A percentile compares a stretch with the other conserved stretches of the same genome.
Conservation (phyloP, 2,113 vertebrate genomes). For the Ceyx margarethae region DNA sequence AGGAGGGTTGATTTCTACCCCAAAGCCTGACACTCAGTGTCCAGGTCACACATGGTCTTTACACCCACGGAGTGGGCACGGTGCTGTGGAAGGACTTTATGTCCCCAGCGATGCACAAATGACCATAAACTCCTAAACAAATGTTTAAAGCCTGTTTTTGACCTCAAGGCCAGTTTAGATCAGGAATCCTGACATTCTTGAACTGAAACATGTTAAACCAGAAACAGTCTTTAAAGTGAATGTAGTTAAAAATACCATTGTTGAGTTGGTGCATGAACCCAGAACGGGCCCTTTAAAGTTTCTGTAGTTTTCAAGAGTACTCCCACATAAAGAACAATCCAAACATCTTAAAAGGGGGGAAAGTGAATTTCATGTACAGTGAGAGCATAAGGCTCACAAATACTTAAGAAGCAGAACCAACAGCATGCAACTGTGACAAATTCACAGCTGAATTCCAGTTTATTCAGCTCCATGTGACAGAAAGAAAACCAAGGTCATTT, state of each 20-base stretch:
- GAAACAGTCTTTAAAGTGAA: background rate
- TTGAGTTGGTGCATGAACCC: background rate
- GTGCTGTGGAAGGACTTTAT: background rate
- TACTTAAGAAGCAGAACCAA: background rate
- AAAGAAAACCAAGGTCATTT: background rate
- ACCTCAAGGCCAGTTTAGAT: background rate
- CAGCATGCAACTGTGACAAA: background rate
- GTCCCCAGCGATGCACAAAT: background rate
- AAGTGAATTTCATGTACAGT: background rate
- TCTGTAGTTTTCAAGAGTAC: background rate
- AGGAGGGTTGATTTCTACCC: background rate
- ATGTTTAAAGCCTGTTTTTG: background rate
- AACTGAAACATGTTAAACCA: background rate
- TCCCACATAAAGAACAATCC: background rate
- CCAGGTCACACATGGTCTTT: fast-evolving
- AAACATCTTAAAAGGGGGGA: background rate
- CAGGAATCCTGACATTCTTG: background rate
- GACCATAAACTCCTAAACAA: background rate
- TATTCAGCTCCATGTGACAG: background rate
- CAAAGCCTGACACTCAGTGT: background rate
- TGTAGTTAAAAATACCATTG: background rate
- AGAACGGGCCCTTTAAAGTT: background rate
- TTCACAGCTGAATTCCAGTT: background rate
- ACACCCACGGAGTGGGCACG: background rate
- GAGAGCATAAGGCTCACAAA: background rate